Percentiles rank a stretch among this genome's conserved stretches.
These are phyloP conservation scores for Eremobia ochroleuca DNA, from an alignment of 2,888 invertebrate species.

Conservation along the genomic window DNA sequence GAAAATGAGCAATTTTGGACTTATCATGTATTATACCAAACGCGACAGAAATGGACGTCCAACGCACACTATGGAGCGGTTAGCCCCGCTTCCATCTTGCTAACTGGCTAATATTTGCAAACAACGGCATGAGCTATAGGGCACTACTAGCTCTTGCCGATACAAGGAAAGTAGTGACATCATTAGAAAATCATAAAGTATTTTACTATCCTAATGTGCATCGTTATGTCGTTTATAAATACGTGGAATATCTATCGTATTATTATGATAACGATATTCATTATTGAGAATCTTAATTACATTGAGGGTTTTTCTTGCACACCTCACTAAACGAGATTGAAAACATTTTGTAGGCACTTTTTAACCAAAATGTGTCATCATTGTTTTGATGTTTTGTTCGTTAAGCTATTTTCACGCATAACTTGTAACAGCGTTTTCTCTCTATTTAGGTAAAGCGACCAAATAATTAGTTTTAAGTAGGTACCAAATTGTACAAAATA, in stretches of 20 bases:
- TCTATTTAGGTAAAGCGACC: background rate
- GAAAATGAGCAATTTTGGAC: background rate
- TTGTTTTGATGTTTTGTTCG: background rate
- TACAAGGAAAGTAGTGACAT: background rate
- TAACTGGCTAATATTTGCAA: background rate
- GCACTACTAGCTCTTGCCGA: background rate
- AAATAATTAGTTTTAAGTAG: constrained; percentile 21
- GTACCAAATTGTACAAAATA: constrained; percentile 34
- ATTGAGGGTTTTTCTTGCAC: constrained; percentile 5
- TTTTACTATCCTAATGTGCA: constrained; percentile 31
- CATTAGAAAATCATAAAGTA: constrained; percentile 48
- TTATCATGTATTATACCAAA: background rate
- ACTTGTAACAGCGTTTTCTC: background rate
- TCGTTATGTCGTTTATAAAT: constrained; percentile 38
- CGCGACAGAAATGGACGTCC: background rate
- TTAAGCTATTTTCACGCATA: background rate
- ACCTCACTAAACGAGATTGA: constrained; percentile 24
- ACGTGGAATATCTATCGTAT: constrained; percentile 9
- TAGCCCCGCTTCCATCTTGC: background rate
- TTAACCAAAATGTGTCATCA: background rate
- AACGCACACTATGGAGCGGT: background rate
- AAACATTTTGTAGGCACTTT: no score
- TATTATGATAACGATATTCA: constrained; percentile 36
- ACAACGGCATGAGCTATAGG: background rate
- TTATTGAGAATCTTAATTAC: constrained; percentile 31